Percentiles rank a stretch among this genome's conserved stretches.
Evolutionary conservation across 1,140 invertebrate genomes (phyloP).

Genomic region (Saccostrea cuccullata): DNA sequence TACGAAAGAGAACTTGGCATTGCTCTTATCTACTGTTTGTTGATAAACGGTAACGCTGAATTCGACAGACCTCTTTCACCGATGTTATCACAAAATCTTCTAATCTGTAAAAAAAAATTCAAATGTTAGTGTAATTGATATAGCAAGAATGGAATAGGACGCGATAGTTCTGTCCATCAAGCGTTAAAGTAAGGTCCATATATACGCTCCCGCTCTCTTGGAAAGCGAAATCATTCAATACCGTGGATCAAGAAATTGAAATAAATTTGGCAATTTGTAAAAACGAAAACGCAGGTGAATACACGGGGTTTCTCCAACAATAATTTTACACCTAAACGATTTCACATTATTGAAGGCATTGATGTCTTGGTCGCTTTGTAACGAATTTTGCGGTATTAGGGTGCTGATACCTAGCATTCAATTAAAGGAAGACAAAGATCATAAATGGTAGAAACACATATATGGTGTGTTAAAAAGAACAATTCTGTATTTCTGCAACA

Average conservation of each 20-base stretch:
- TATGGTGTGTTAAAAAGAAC: too few species aligned
- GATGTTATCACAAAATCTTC: slow-evolving; percentile 27
- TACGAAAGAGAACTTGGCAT: neutral
- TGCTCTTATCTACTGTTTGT: neutral
- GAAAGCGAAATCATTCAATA: neutral
- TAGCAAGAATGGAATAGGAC: neutral
- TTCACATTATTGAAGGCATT: neutral
- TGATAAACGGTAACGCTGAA: slow-evolving; percentile 16
- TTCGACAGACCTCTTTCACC: slow-evolving; percentile 11
- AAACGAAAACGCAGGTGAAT: neutral
- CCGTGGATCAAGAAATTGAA: neutral
- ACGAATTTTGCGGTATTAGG: neutral
- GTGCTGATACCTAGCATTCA: neutral
- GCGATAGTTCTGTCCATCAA: slow-evolving; percentile 17
- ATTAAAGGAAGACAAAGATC: neutral
- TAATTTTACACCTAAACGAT: neutral
- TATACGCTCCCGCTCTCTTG: neutral
- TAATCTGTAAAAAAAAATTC: slow-evolving; percentile 18
- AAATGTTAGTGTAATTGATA: slow-evolving; percentile 21
- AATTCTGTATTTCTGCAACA: too few species aligned
- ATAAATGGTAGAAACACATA: too few species aligned
- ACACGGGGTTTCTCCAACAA: neutral
- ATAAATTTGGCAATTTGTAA: neutral
- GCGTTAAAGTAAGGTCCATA: neutral
- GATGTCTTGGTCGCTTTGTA: neutral